Base-by-base conservation (phyloP, 2,113 vertebrate species). In the Alexandromys fortis region DNA sequence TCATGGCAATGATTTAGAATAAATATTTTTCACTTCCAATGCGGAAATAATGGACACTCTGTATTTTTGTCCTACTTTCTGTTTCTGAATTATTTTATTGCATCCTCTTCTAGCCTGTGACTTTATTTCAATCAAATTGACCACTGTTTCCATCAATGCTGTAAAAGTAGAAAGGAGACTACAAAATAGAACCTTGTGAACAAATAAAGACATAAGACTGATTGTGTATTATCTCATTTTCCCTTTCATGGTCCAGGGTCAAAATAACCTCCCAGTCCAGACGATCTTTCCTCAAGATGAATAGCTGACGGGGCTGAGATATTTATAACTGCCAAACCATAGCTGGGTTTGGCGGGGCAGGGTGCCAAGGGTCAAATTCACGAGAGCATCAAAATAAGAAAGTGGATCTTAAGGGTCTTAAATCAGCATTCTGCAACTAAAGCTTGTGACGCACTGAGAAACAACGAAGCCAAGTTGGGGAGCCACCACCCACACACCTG, bases 391-490 rank as follows among this genome's bases (percentile, higher is more conserved):
- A 94, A 17, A 86, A 42, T 13, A 90, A 28, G 49, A 96, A 90
- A 86, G 55, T 35, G 45, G 52, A 72, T 78, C 35, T 33, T 61
- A 78, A 75, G 28, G 28, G 17, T n/a, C 42, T 42, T 92, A 96
- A 90, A 83, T 83, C 45, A 94, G 35, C 55, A 49, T 14, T 95
- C 94, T 94, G 73, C 89, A 92, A 87, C 47, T 49, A 30, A 92
- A 93, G 55, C 68, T 95, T 61, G 38, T 83, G 81, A 90, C 24
- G 78, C 42, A 38, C 68, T 85, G 79, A 88, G 90, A 26, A 87
- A 61, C 78, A 45, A 47, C 70, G 61, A 90, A 92, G 76, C 75
- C 79, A 77, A 65, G 81, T 94, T 61, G n/a, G 16, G 30, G 49
- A 89, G 63, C 75, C 75, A 86, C 67, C 6, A 67, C 35, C 67